These are phyloP conservation scores for Prunella himalayana DNA, from an alignment of 2,113 vertebrate species.

Conservation along the genomic window DNA sequence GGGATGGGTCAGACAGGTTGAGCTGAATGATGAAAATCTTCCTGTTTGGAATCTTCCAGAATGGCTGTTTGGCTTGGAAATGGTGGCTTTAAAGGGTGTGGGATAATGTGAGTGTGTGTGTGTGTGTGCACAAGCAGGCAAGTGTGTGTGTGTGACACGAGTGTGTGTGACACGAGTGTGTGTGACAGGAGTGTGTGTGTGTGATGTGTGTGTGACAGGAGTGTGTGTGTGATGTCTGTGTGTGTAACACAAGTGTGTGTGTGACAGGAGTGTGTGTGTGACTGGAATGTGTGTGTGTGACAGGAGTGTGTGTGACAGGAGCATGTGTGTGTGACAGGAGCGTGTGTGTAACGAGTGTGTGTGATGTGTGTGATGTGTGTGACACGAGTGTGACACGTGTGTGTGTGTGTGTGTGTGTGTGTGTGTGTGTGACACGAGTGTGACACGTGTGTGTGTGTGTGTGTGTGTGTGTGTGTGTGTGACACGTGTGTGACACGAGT, in stretches of 20 bases:
- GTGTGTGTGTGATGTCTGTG: background rate
- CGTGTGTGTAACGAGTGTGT: too few relatives aligned
- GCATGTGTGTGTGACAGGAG: background rate
- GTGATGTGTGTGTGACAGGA: background rate
- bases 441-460: too few relatives aligned
- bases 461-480: background rate
- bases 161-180: background rate
- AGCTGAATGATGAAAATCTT: background rate
- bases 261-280: too few relatives aligned
- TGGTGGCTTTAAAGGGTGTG: background rate
- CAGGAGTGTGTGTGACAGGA: background rate
- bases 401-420: background rate
- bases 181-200: background rate
- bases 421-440: background rate
- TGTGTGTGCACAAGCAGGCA: background rate
- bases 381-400: background rate
- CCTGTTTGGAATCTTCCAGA: background rate
- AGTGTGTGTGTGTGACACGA: background rate
- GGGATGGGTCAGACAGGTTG: background rate
- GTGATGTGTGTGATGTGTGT: background rate
- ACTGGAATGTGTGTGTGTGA: accelerated
- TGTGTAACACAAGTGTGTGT: background rate
- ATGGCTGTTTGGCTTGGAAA: background rate
- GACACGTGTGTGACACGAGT: background rate
- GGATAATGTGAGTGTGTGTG: background rate